Evolutionary conservation across 2,797 vertebrate species (phyloP).

Genomic region (Eulemur coronatus): DNA sequence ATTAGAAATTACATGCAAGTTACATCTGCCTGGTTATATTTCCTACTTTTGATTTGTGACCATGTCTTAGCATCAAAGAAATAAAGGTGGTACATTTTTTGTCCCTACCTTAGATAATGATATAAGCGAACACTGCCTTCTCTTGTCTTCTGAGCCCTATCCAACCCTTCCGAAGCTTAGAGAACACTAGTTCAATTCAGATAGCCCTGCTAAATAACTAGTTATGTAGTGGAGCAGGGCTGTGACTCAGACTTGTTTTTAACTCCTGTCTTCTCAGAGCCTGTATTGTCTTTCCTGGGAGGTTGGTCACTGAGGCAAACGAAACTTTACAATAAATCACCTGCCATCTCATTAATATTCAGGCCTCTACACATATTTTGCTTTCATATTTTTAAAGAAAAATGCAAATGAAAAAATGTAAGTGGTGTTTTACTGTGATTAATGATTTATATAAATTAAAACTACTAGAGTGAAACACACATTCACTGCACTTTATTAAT

Average conservation of each 20-base stretch:
- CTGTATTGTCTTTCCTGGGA: slow-evolving; percentile 53
- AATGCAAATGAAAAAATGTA: slow-evolving; percentile 52
- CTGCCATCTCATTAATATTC: slow-evolving; percentile 47
- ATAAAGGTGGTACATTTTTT: background rate
- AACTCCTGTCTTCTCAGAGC: slow-evolving; percentile 64
- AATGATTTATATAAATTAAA: slow-evolving; percentile 59
- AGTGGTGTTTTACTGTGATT: slow-evolving; percentile 38
- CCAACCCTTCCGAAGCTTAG: background rate
- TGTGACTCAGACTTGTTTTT: slow-evolving; percentile 50
- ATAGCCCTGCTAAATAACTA: slow-evolving; percentile 44
- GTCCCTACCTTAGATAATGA: background rate
- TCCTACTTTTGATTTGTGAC: slow-evolving; percentile 32
- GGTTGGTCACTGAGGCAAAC: slow-evolving; percentile 36
- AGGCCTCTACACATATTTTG: slow-evolving; percentile 25
- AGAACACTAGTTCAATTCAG: slow-evolving; percentile 53
- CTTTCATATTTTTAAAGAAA: slow-evolving; percentile 17
- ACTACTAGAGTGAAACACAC: background rate
- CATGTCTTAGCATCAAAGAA: slow-evolving; percentile 4
- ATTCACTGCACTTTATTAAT: slow-evolving; percentile 27
- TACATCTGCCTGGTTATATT: background rate
- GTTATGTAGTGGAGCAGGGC: background rate
- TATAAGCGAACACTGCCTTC: background rate
- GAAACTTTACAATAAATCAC: slow-evolving; percentile 20
- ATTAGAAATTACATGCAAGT: slow-evolving; percentile 44
- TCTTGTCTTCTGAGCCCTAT: background rate